phyloP scores from a whole-genome alignment of 2,113 vertebrate species.

The Nothocercus julius region DNA sequence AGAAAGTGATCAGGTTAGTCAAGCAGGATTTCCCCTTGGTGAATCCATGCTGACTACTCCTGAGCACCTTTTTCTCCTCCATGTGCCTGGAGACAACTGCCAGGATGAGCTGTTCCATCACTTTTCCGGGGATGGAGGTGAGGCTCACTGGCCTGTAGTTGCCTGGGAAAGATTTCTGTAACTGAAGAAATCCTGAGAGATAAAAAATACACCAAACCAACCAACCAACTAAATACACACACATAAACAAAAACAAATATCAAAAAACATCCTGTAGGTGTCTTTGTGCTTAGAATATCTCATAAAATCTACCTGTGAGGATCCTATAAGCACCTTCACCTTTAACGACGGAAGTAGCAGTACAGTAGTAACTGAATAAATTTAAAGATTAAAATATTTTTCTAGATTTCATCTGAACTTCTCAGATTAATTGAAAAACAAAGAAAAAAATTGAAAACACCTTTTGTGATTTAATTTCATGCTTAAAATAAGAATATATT shows the following conservation, averaged over 20 bases:
- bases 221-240: no score
- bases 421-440: background rate
- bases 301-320: background rate
- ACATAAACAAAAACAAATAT: no score
- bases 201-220: background rate
- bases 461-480: background rate
- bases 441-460: background rate
- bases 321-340: background rate
- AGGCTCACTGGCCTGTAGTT: no score
- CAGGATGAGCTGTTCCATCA: no score
- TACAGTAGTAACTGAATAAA: background rate
- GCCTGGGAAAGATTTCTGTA: no score
- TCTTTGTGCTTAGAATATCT: background rate
- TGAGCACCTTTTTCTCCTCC: no score
- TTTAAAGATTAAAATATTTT: background rate
- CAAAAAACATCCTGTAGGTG: no score
- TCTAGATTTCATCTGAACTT: background rate
- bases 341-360: background rate
- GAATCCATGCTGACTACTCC: no score
- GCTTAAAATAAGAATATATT: background rate
- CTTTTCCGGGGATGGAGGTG: no score
- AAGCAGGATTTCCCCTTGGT: no score
- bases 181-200: background rate
- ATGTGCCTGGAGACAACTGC: no score
- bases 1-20: no score